phyloP scores from a whole-genome alignment of 2,888 invertebrate species.

The Odontothrips loti region DNA sequence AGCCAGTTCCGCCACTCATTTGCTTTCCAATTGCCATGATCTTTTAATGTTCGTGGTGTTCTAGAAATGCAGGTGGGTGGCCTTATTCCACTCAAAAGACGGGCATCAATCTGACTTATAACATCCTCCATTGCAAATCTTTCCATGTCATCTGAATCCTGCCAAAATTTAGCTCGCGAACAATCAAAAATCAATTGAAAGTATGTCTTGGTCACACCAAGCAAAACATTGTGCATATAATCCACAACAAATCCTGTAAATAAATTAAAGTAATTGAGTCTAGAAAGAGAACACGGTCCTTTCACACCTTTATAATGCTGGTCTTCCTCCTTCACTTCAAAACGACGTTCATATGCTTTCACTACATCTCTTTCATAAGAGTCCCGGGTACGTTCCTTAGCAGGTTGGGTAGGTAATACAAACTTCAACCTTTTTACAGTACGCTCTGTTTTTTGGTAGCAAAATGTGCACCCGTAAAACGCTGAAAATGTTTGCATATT shows the following conservation, averaged over 20 bases:
- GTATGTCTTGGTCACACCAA: not conserved
- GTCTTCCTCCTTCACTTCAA: too few relatives aligned
- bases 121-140: slow-evolving; percentile 31
- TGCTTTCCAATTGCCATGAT: slow-evolving; percentile 36
- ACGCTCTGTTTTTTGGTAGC: slow-evolving; percentile 33
- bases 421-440: slow-evolving; percentile 31
- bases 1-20: slow-evolving; percentile 36
- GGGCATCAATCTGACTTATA: slow-evolving; percentile 32
- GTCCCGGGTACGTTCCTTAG: slow-evolving; percentile 30
- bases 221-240: not conserved
- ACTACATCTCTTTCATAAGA: too few relatives aligned
- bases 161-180: not conserved
- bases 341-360: too few relatives aligned
- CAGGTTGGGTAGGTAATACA: slow-evolving; percentile 20
- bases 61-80: slow-evolving; percentile 33
- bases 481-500: slow-evolving; percentile 29
- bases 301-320: too few relatives aligned
- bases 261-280: not conserved
- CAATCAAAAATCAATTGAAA: not conserved
- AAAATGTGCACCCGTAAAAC: slow-evolving; percentile 35
- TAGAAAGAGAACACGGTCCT: not conserved
- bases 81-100: slow-evolving; percentile 33
- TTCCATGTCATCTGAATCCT: not conserved
- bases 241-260: not conserved
- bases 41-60: too few relatives aligned